Evolutionary conservation across 2,888 invertebrate genomes (phyloP).

Genomic region (Amblyteles armatorius): DNA sequence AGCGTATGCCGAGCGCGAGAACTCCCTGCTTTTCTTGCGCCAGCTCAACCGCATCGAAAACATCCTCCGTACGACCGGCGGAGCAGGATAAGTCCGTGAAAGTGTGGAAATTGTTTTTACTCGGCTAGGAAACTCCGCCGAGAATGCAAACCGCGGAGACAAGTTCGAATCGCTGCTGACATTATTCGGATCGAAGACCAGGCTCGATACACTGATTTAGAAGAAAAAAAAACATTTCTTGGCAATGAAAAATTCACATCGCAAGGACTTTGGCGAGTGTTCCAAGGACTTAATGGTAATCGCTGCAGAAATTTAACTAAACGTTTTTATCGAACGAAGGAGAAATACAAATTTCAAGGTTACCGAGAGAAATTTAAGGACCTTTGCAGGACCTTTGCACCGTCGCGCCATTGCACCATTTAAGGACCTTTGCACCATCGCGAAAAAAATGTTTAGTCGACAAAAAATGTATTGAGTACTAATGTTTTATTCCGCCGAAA

Average conservation of each 20-base stretch:
- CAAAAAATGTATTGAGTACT: no score
- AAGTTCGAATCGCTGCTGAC: not conserved
- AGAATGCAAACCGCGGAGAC: not conserved
- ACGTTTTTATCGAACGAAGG: no score
- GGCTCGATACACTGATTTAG: not conserved
- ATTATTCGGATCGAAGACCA: not conserved
- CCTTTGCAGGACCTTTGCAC: no score
- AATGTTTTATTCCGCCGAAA: no score
- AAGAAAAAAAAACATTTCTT: not conserved
- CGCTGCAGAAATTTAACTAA: not conserved
- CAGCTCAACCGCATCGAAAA: constrained; percentile 33
- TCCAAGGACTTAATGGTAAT: no score
- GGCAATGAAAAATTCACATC: no score
- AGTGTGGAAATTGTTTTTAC: not conserved
- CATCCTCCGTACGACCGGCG: not conserved
- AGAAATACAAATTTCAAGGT: not conserved
- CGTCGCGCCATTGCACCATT: no score
- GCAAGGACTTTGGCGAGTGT: no score
- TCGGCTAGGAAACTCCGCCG: not conserved
- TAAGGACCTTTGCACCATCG: no score
- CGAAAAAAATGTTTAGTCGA: no score
- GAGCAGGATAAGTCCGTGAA: constrained; percentile 4
- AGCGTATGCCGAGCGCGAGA: constrained; percentile 30
- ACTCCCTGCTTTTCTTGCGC: constrained; percentile 32
- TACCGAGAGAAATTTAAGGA: no score